Percentiles rank a stretch among this genome's conserved stretches.
Evolutionary conservation across 2,888 invertebrate genomes (phyloP).

Genomic region (Cerceris rybyensis): DNA sequence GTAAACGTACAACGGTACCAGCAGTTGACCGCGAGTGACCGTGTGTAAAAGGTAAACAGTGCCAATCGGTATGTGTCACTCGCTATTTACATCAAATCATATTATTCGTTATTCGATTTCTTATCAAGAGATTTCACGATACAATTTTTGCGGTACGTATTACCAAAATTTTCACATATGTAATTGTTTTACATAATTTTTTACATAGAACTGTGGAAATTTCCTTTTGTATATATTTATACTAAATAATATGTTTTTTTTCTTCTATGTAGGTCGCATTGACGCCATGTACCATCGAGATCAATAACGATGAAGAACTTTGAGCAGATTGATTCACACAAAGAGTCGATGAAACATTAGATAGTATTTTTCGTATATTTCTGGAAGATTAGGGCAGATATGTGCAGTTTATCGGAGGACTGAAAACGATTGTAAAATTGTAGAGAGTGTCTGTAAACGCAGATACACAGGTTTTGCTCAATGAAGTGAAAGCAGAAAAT

Average conservation of each 20-base stretch:
- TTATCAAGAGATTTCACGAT: not conserved
- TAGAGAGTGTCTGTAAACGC: not conserved
- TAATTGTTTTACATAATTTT: no score
- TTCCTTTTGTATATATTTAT: not conserved
- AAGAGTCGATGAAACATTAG: no score
- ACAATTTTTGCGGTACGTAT: not conserved
- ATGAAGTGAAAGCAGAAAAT: not conserved
- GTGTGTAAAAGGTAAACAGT: slow-evolving; percentile 70
- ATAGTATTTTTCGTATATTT: no score
- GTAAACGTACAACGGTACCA: slow-evolving; percentile 70
- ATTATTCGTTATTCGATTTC: not conserved
- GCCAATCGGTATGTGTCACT: slow-evolving; percentile 56
- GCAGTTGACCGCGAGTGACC: slow-evolving; percentile 74
- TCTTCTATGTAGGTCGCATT: no score
- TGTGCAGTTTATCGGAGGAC: no score
- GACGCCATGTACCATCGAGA: no score
- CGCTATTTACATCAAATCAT: slow-evolving; percentile 63
- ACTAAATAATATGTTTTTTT: not conserved
- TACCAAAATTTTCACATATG: not conserved
- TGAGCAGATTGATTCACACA: no score
- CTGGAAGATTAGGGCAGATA: no score
- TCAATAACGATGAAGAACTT: no score
- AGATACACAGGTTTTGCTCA: not conserved
- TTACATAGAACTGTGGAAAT: no score
- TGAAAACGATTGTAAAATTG: no score